A percentile compares a stretch with the other conserved stretches of the same genome.
Conservation (phyloP, 2,888 invertebrate genomes). For the Acrobasis suavella region DNA sequence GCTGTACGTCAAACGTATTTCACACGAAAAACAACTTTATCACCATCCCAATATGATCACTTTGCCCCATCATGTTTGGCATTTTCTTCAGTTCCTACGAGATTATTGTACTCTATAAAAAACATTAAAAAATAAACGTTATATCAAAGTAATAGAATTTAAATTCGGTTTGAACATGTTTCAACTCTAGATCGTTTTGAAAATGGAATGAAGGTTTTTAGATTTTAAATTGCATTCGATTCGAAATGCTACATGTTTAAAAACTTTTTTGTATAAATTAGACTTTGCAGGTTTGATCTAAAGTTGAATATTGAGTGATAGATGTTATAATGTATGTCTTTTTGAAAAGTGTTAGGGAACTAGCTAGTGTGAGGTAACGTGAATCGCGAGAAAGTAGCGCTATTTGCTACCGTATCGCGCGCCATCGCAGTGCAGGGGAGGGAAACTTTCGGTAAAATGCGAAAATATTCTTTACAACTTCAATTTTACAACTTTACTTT, state of each 20-base stretch:
- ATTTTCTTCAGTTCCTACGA: constrained; percentile 47
- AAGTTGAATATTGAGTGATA: constrained; percentile 2
- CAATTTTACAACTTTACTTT: too few species aligned
- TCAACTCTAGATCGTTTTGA: constrained; percentile 45
- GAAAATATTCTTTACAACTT: too few species aligned
- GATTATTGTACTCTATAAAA: constrained; percentile 33
- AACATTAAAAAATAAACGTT: constrained; percentile 23
- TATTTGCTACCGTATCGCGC: constrained; percentile 82
- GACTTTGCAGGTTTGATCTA: background rate
- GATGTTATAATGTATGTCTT: background rate
- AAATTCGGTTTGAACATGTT: constrained; percentile 32
- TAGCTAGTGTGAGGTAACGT: constrained; percentile 74
- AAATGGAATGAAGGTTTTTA: constrained; percentile 53
- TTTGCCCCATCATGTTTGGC: constrained; percentile 43
- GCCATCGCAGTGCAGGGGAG: constrained; percentile 65
- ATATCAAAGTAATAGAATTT: constrained; percentile 32
- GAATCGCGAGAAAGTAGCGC: constrained; percentile 77
- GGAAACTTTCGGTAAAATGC: constrained; percentile 42
- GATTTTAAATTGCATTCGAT: constrained; percentile 53
- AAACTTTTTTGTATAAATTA: background rate
- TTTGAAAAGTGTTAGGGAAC: constrained; percentile 37
- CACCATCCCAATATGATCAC: constrained; percentile 39
- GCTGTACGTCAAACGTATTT: constrained; percentile 42
- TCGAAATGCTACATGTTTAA: constrained; percentile 39
- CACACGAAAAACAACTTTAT: constrained; percentile 57